Evolutionary conservation across 2,797 vertebrate species (phyloP).

Genomic region (Echiichthys vipera): DNA sequence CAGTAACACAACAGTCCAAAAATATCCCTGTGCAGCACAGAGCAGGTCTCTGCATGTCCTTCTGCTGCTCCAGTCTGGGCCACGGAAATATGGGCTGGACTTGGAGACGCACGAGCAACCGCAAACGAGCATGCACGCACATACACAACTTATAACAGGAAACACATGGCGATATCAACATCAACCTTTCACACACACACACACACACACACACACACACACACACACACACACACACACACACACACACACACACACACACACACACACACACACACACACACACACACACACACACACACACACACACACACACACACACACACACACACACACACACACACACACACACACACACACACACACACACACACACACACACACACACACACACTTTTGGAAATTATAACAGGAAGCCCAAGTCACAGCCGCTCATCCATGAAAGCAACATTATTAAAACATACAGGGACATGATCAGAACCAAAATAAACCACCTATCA

Average conservation of each 20-base stretch:
- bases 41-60: slow-evolving; percentile 69
- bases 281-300: too few species aligned
- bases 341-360: too few species aligned
- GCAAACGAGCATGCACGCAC: not conserved
- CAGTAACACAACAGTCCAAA: slow-evolving; percentile 62
- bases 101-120: slow-evolving; percentile 25
- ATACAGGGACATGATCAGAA: slow-evolving; percentile 17
- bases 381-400: slow-evolving; percentile 42
- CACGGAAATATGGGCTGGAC: slow-evolving; percentile 48
- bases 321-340: too few species aligned
- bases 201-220: too few species aligned
- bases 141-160: slow-evolving; percentile 58
- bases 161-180: slow-evolving; percentile 65
- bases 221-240: too few species aligned
- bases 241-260: too few species aligned
- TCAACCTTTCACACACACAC: slow-evolving; percentile 39
- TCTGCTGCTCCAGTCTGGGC: slow-evolving; percentile 45
- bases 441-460: slow-evolving; percentile 33
- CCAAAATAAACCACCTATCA: not conserved
- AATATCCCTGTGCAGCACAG: slow-evolving; percentile 61
- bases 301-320: too few species aligned
- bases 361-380: slow-evolving; percentile 7
- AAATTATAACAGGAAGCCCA: slow-evolving; percentile 80
- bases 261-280: too few species aligned
- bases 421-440: slow-evolving; percentile 71